Evolutionary conservation across 2,888 invertebrate species (phyloP), one percentile per base, ranked within the genome.

Genomic region (Notodromas monacha): DNA sequence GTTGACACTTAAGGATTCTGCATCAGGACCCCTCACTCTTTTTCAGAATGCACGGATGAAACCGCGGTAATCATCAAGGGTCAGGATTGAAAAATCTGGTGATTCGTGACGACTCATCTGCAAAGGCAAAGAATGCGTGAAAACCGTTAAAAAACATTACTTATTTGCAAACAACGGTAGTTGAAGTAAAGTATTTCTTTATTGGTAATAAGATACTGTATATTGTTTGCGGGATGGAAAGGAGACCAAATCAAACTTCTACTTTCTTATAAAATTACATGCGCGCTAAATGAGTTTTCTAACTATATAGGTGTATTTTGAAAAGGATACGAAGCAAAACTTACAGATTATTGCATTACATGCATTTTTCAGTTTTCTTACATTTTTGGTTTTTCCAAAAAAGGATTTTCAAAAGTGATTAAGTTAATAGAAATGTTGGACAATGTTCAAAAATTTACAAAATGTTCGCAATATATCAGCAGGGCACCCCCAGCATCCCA

Each of bases 1-100:
- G 21, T 21, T n/a, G n/a, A 21, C 21, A 6, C 21, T 21, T n/a
- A 21, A 21, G 21, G 21, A 21, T 21, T 21, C 21, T 21, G 21
- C 21, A 21, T 21, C 21, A 21, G 21, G 21, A 21, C 21, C 21
- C 21, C 21, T 21, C 6, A 21, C 21, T 21, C 21, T 21, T 21
- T 21, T n/a, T 21, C 21, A n/a, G 21, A 21, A 21, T 21, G 21
- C 21, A 21, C 21, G 21, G 21, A 21, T 21, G 21, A 21, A 21
- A 21, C 21, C 21, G 21, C 21, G 21, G 21, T 21, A 21, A 21
- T 21, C 21, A 21, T 21, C 21, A 21, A 21, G 21, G 21, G 21
- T 21, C 21, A 21, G 21, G 21, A 21, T 8, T 21, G 21, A 21
- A 21, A 21, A 21, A 21, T 21, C 21, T 21, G 21, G 21, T 21